These are phyloP conservation scores for Syngnathus rostellatus DNA, from an alignment of 2,797 vertebrate genomes.

Conservation along the genomic window DNA sequence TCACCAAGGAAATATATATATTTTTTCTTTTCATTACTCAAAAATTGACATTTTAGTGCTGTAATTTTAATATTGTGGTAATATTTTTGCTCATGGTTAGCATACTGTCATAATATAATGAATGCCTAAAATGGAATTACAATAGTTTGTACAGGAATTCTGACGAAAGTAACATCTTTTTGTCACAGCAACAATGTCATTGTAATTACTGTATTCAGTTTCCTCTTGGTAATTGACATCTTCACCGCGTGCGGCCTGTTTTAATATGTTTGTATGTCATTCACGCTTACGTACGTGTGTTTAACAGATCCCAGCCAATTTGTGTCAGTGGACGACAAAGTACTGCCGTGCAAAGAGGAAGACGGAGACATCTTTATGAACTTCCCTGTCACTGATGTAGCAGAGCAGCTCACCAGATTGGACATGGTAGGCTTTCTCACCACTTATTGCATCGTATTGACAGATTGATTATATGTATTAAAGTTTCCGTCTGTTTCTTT, in stretches of 20 bases:
- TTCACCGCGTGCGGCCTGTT: background rate
- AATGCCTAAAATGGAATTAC: background rate
- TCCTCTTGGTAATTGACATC: background rate
- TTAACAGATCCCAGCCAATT: conserved; percentile 39
- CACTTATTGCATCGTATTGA: background rate
- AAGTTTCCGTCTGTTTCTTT: background rate
- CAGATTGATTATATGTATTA: background rate
- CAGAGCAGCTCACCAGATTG: conserved; percentile 79
- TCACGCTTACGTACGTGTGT: background rate
- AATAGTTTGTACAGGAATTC: background rate
- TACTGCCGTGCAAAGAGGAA: conserved; percentile 21
- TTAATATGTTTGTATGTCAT: background rate
- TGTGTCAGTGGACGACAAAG: conserved; percentile 17
- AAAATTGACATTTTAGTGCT: no score
- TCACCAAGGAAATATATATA: no score
- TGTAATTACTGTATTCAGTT: background rate
- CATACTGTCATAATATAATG: no score
- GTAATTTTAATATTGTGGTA: no score
- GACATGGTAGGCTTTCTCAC: conserved; percentile 70
- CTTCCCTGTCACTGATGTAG: conserved; percentile 69
- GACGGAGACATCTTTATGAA: conserved; percentile 59
- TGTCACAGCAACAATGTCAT: background rate
- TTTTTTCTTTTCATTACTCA: no score
- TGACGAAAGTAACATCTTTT: background rate
- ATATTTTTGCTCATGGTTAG: no score